These are phyloP conservation scores for Pogoniulus pusillus DNA, from an alignment of 2,797 vertebrate genomes.

Conservation along the genomic window DNA sequence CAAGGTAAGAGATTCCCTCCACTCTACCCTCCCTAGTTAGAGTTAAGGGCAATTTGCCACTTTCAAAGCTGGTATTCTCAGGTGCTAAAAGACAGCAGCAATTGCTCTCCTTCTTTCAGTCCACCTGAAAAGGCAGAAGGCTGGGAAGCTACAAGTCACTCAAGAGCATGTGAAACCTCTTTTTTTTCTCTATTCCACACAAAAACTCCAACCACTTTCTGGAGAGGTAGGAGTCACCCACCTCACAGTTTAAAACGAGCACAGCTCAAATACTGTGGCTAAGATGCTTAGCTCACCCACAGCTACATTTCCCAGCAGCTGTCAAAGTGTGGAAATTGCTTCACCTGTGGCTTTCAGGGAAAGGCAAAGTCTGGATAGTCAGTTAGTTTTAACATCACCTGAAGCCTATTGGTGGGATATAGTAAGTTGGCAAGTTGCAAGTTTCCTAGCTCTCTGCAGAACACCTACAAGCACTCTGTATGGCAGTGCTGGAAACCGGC, in stretches of 20 bases:
- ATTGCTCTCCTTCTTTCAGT: background rate
- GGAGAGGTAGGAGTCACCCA: background rate
- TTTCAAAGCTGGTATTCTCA: background rate
- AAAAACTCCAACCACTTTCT: background rate
- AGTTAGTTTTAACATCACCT: background rate
- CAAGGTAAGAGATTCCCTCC: background rate
- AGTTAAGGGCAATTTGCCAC: background rate
- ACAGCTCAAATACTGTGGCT: background rate
- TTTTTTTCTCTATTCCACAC: background rate
- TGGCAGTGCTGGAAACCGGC: background rate
- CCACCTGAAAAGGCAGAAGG: background rate
- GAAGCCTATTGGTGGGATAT: background rate
- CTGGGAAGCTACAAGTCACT: background rate
- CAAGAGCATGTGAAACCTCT: background rate
- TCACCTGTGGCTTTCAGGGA: background rate
- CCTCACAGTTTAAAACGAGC: background rate
- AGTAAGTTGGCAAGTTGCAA: background rate
- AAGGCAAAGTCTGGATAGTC: background rate
- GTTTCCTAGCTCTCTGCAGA: background rate
- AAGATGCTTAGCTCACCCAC: background rate
- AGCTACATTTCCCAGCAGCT: background rate
- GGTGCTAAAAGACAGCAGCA: background rate
- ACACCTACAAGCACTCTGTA: background rate
- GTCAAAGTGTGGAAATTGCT: background rate
- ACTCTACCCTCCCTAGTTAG: background rate